phyloP scores from a whole-genome alignment of 2,888 invertebrate species.

The Melieria crassipennis region DNA sequence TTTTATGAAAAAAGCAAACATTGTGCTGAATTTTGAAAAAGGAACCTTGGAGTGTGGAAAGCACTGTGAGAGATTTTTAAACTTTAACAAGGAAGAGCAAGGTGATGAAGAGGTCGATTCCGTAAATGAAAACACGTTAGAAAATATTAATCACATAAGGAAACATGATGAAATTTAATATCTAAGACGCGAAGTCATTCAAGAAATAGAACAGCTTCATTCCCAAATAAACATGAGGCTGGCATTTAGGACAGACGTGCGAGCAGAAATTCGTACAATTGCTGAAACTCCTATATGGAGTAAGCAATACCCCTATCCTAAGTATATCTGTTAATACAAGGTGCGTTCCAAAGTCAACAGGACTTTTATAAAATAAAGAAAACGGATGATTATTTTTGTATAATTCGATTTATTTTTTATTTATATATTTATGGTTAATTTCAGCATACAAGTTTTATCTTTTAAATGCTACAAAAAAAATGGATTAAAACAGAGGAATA shows the following conservation, averaged over 20 bases:
- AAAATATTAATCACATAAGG: constrained; percentile 2
- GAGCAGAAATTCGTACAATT: constrained; percentile 31
- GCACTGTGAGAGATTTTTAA: constrained; percentile 7
- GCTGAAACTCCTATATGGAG: too few relatives aligned
- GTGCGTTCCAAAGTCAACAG: too few relatives aligned
- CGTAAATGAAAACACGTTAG: not conserved
- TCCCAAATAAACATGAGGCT: constrained; percentile 26
- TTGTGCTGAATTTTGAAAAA: constrained; percentile 7
- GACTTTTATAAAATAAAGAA: too few relatives aligned
- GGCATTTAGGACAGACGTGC: constrained; percentile 38
- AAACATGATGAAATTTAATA: not conserved
- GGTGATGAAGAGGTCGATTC: not conserved
- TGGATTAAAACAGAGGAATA: too few relatives aligned
- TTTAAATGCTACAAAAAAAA: too few relatives aligned
- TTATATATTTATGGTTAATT: too few relatives aligned
- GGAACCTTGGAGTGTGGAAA: constrained; percentile 18
- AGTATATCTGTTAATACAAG: too few relatives aligned
- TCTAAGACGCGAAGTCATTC: constrained; percentile 16
- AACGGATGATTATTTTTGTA: too few relatives aligned
- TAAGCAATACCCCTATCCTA: too few relatives aligned
- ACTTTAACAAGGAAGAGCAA: constrained; percentile 2
- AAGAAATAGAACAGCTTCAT: constrained; percentile 15
- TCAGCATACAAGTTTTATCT: too few relatives aligned
- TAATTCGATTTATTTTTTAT: too few relatives aligned
- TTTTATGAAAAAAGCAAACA: constrained; percentile 22